These are phyloP conservation scores for Dryomyza anilis DNA, from an alignment of 2,888 invertebrate genomes.

Conservation along the genomic window DNA sequence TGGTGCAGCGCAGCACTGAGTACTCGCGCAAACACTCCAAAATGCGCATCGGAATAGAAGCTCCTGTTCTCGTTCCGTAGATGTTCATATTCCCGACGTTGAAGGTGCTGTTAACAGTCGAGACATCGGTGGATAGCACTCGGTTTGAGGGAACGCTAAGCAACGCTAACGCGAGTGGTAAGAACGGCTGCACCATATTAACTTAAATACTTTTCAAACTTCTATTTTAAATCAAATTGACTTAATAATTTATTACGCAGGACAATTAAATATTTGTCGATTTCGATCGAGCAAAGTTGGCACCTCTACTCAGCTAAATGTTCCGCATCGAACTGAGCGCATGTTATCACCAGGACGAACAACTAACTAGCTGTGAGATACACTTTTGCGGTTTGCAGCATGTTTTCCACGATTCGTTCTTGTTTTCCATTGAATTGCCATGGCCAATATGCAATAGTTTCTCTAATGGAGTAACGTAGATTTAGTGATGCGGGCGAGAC, in stretches of 20 bases:
- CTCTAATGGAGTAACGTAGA: no score
- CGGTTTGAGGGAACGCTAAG: slow-evolving; percentile 34
- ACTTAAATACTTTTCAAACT: no score
- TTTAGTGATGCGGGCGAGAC: no score
- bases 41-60: slow-evolving; percentile 57
- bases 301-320: slow-evolving; percentile 47
- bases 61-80: no score
- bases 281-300: neutral
- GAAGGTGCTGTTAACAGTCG: slow-evolving; percentile 33
- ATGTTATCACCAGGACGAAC: slow-evolving; percentile 28
- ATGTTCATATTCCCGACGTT: slow-evolving; percentile 7
- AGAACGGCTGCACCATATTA: neutral
- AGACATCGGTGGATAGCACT: slow-evolving; percentile 17
- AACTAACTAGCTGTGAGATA: neutral
- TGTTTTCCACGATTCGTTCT: neutral
- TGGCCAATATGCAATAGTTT: no score
- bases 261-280: no score
- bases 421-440: no score
- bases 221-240: no score
- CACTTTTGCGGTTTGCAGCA: slow-evolving; percentile 27
- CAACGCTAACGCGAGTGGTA: slow-evolving; percentile 20
- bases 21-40: slow-evolving; percentile 56
- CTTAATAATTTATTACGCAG: no score
- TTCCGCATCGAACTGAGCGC: slow-evolving; percentile 44
- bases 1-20: slow-evolving; percentile 65